These are phyloP conservation scores for Mnemiopsis leidyi DNA, from an alignment of 37 sponge, comb jelly and placozoan species.

Conservation along the genomic window DNA sequence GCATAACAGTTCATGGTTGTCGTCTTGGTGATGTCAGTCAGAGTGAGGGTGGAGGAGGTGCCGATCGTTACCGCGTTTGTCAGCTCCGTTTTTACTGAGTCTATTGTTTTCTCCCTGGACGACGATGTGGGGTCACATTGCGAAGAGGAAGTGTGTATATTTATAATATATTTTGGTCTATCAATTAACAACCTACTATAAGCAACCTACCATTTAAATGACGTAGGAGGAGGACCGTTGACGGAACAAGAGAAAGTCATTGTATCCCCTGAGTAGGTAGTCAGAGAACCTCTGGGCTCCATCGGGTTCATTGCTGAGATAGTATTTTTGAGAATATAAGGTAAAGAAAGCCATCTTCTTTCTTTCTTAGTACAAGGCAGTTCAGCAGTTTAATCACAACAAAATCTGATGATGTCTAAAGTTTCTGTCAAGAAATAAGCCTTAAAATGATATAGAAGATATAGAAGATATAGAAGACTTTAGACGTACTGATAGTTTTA, in stretches of 20 bases:
- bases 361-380: too few species aligned
- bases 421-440: too few species aligned
- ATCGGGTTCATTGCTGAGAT: slow-evolving; percentile 34
- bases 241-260: slow-evolving; percentile 3
- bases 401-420: too few species aligned
- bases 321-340: too few species aligned
- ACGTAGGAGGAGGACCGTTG: slow-evolving; percentile 40
- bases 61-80: background rate
- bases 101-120: background rate
- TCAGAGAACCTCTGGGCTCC: background rate
- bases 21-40: background rate
- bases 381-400: too few species aligned
- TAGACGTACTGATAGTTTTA: background rate
- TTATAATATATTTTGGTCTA: too few species aligned
- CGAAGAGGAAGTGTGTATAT: too few species aligned
- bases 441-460: too few species aligned
- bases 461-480: too few species aligned
- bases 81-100: background rate
- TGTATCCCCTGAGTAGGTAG: background rate
- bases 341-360: too few species aligned
- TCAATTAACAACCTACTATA: background rate
- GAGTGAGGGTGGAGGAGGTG: background rate
- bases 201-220: background rate
- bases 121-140: too few species aligned
- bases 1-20: background rate